These are phyloP conservation scores for Chaetorhynchus papuensis DNA, from an alignment of 2,113 vertebrate genomes.

Conservation along the genomic window DNA sequence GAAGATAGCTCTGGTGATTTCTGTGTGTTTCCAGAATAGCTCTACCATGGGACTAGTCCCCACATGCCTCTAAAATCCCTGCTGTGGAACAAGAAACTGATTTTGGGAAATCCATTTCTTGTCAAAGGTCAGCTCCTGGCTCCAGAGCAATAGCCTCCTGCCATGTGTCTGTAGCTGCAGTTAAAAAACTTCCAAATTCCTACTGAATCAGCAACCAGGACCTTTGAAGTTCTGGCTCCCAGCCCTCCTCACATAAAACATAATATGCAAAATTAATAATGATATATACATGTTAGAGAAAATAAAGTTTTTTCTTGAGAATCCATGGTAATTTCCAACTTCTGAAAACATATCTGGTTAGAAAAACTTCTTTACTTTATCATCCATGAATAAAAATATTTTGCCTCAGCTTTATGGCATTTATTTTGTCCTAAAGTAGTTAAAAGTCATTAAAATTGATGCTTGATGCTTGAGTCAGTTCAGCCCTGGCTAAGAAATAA, in stretches of 20 bases:
- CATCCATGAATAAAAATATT: background rate
- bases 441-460: background rate
- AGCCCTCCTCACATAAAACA: background rate
- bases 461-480: background rate
- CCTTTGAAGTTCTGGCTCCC: background rate
- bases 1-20: background rate
- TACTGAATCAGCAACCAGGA: background rate
- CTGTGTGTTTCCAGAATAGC: background rate
- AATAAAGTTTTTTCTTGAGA: background rate
- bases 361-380: background rate
- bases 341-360: background rate
- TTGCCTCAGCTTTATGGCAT: background rate
- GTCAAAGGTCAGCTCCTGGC: background rate
- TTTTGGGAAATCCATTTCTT: background rate
- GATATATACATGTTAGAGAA: background rate
- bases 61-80: background rate
- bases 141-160: background rate
- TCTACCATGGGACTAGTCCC: background rate
- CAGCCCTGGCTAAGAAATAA: background rate
- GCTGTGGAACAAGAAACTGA: background rate
- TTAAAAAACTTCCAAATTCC: background rate
- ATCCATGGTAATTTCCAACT: background rate
- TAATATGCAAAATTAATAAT: background rate
- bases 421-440: background rate
- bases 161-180: background rate